Conservation (phyloP, 2,797 vertebrate genomes). For the Acipenser ruthenus region DNA sequence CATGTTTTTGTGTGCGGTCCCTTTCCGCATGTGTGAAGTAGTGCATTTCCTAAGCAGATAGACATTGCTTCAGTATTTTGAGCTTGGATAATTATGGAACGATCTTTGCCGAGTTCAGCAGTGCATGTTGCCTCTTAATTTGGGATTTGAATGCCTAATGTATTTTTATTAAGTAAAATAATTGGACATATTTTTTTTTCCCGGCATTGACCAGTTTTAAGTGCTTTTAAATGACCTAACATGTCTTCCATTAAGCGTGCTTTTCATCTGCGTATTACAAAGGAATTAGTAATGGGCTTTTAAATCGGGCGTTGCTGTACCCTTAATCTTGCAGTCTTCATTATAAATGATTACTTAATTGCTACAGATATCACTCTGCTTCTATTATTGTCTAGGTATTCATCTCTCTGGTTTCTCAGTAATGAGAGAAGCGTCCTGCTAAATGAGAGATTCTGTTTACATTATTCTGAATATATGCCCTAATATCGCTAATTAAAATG, state of each 20-base stretch:
- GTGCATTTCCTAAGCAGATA: conserved; percentile 41
- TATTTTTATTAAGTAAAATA: conserved; percentile 77
- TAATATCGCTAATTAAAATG: conserved; percentile 57
- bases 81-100: conserved; percentile 70
- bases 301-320: conserved; percentile 36
- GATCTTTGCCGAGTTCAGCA: conserved; percentile 73
- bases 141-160: conserved; percentile 79
- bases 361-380: conserved; percentile 44
- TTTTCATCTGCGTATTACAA: conserved; percentile 53
- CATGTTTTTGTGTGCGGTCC: conserved; percentile 35
- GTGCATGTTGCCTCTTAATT: conserved; percentile 85
- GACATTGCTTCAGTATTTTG: conserved; percentile 57
- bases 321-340: conserved; percentile 36
- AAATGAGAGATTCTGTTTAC: conserved; percentile 51
- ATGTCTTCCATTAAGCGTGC: conserved; percentile 35
- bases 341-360: conserved; percentile 50
- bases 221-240: conserved; percentile 46
- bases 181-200: conserved; percentile 76
- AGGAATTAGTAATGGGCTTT: conserved; percentile 37
- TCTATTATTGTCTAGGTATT: conserved; percentile 56
- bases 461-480: conserved; percentile 51
- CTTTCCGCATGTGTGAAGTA: conserved; percentile 41
- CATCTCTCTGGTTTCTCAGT: conserved; percentile 49
- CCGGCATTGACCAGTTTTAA: conserved; percentile 48
- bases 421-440: conserved; percentile 54